Conservation (phyloP, 2,888 invertebrate species). For the Chesias legatella region DNA sequence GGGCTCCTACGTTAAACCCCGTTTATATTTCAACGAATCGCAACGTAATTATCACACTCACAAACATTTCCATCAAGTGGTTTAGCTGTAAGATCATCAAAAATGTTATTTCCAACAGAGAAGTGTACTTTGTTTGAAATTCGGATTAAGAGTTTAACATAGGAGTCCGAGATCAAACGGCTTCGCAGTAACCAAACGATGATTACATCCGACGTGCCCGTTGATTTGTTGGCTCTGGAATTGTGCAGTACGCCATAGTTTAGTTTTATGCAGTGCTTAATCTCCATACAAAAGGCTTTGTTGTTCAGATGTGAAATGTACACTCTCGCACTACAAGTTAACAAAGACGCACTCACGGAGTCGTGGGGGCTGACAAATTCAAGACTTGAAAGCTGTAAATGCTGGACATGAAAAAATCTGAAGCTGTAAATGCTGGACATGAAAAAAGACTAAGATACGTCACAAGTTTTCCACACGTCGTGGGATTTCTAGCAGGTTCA, state of each 20-base stretch:
- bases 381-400: too few species aligned
- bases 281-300: background rate
- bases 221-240: conserved; percentile 40
- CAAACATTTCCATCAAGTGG: conserved; percentile 8
- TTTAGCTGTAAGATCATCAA: conserved; percentile 16
- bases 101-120: conserved; percentile 25
- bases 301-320: too few species aligned
- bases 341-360: too few species aligned
- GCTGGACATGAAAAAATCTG: too few species aligned
- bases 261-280: conserved; percentile 5
- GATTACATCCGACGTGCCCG: conserved; percentile 56
- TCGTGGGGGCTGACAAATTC: too few species aligned
- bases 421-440: too few species aligned
- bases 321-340: too few species aligned
- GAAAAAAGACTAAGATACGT: too few species aligned
- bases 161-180: conserved; percentile 60
- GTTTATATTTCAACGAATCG: background rate
- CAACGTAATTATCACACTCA: conserved; percentile 2
- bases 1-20: too few species aligned
- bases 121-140: conserved; percentile 25
- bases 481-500: too few species aligned
- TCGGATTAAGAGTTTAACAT: conserved; percentile 41
- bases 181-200: conserved; percentile 51
- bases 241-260: conserved; percentile 30
- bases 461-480: too few species aligned